Percentiles rank a stretch among this genome's conserved stretches.
phyloP scores from a whole-genome alignment of 2,888 invertebrate genomes.

The Mythimna vitellina region DNA sequence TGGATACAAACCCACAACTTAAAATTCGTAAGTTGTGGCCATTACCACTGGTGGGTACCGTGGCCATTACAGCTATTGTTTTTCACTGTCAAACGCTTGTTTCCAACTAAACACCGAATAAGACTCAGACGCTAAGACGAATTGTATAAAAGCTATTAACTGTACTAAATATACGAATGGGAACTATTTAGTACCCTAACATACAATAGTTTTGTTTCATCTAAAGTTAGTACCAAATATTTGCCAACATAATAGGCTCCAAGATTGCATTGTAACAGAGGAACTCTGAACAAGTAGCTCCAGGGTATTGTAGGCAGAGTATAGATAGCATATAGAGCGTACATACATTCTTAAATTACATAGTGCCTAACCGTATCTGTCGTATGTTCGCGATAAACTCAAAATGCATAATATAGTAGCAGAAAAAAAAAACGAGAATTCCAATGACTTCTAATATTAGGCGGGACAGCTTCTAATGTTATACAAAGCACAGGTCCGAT shows the following conservation, averaged over 20 bases:
- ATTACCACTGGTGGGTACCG: too few relatives aligned
- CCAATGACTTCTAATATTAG: too few relatives aligned
- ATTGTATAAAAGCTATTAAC: constrained; percentile 6
- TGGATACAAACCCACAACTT: too few relatives aligned
- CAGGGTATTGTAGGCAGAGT: background rate
- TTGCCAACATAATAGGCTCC: constrained; percentile 24
- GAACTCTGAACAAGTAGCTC: constrained; percentile 49
- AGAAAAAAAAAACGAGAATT: too few relatives aligned
- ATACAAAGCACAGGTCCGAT: too few relatives aligned
- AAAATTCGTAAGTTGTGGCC: too few relatives aligned
- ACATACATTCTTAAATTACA: too few relatives aligned
- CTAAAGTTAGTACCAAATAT: constrained; percentile 16
- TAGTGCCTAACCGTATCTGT: too few relatives aligned
- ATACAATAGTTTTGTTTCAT: constrained; percentile 1
- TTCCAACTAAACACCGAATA: background rate
- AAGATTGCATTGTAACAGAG: constrained; percentile 39
- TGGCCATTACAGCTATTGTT: too few relatives aligned
- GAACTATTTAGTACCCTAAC: background rate
- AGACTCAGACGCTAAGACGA: background rate
- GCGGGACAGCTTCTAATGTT: too few relatives aligned
- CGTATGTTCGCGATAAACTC: too few relatives aligned
- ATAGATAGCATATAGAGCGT: constrained; percentile 3
- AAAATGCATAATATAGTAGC: too few relatives aligned
- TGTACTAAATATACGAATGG: constrained; percentile 1
- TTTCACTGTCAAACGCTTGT: background rate